Conservation (phyloP, 1,140 invertebrate genomes). For the Hypsibius dujardini region DNA sequence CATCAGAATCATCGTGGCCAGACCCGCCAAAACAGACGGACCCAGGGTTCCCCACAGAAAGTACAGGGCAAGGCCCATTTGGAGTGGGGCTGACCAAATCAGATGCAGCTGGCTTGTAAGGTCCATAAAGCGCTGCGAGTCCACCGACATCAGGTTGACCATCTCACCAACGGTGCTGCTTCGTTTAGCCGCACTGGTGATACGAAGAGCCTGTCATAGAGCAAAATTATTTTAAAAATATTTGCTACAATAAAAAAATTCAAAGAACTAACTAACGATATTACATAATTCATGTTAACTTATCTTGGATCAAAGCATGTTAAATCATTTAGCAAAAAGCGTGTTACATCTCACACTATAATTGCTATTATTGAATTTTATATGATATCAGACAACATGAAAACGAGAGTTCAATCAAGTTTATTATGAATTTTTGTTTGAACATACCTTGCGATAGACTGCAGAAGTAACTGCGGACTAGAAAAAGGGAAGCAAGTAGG, state of each 20-base stretch:
- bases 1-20: conserved; percentile 31
- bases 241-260: neutral
- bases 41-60: conserved; percentile 31
- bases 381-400: no score
- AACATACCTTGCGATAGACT: conserved; percentile 35
- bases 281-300: no score
- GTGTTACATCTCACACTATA: no score
- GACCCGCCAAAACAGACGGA: conserved; percentile 32
- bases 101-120: conserved; percentile 21
- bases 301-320: no score
- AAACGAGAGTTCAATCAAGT: no score
- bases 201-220: conserved; percentile 20
- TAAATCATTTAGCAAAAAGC: no score
- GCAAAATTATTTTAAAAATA: neutral
- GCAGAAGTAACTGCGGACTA: conserved; percentile 34
- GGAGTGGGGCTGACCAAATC: conserved; percentile 24
- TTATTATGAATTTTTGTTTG: neutral
- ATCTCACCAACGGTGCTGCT: conserved; percentile 29
- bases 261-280: neutral
- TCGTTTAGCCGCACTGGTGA: conserved; percentile 22
- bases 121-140: conserved; percentile 26
- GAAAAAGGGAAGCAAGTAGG: neutral
- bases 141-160: conserved; percentile 30
- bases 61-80: conserved; percentile 23
- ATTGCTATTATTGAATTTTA: no score